Evolutionary conservation across 1,140 invertebrate genomes (phyloP).

Genomic region (Drosophila subobscura): DNA sequence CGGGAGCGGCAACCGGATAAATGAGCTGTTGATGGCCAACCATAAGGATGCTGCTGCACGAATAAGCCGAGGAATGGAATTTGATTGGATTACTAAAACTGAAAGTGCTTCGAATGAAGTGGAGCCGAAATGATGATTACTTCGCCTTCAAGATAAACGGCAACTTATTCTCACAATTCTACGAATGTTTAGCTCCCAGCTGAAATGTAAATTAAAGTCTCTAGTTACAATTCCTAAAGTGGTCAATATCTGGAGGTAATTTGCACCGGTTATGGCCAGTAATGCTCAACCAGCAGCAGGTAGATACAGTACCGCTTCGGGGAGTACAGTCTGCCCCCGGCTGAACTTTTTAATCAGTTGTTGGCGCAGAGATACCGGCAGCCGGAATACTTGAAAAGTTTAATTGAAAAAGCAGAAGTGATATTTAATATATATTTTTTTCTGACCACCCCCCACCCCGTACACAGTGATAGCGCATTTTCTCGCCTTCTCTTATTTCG

Average conservation of each 20-base stretch:
- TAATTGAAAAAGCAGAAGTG: conserved; percentile 41
- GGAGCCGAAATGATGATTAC: neutral
- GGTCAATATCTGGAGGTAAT: conserved; percentile 8
- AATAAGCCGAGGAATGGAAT: conserved; percentile 43
- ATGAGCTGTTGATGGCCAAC: conserved; percentile 43
- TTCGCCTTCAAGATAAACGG: neutral
- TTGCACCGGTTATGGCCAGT: conserved; percentile 2
- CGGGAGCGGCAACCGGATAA: conserved; percentile 32
- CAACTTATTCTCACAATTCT: too few species aligned
- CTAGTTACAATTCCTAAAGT: too few species aligned
- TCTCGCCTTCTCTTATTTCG: conserved; percentile 10
- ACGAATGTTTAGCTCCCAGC: too few species aligned
- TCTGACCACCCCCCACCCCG: conserved; percentile 8
- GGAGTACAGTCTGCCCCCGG: too few species aligned
- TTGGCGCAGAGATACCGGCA: conserved; percentile 6
- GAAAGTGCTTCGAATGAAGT: conserved; percentile 11
- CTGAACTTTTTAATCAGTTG: conserved; percentile 34
- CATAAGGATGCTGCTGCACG: conserved; percentile 20
- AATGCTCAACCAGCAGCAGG: conserved; percentile 28
- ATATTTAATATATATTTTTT: conserved; percentile 12
- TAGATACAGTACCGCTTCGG: neutral
- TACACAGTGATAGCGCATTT: conserved; percentile 17
- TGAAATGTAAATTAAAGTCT: too few species aligned
- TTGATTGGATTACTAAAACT: conserved; percentile 43
- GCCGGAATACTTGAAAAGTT: conserved; percentile 28